These are phyloP conservation scores for Cairina moschata DNA, from an alignment of 2,113 vertebrate species.

Conservation along the genomic window DNA sequence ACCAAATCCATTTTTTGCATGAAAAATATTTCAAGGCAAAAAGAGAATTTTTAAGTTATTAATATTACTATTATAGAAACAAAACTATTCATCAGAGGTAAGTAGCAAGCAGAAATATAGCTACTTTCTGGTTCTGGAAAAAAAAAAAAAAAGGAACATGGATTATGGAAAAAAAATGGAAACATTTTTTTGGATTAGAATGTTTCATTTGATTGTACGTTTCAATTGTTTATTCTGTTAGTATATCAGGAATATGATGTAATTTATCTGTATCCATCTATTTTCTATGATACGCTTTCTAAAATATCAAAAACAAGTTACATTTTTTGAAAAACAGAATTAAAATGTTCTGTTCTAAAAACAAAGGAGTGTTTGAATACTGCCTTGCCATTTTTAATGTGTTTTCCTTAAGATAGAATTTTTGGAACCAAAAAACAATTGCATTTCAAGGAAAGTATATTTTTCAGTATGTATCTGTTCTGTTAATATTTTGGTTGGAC, in stretches of 20 bases:
- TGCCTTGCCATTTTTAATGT: background rate
- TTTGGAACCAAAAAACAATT: background rate
- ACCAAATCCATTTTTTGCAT: background rate
- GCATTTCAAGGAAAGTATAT: background rate
- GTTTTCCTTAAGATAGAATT: background rate
- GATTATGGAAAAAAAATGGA: too few species aligned
- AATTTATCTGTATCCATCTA: background rate
- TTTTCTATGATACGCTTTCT: background rate
- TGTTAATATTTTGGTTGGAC: background rate
- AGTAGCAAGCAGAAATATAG: background rate
- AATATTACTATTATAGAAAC: background rate
- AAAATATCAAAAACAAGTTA: background rate
- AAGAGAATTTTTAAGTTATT: background rate
- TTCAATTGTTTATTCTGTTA: background rate
- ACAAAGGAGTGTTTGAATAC: background rate
- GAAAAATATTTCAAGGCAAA: background rate
- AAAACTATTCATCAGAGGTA: background rate
- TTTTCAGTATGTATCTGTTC: background rate
- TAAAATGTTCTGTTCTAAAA: background rate
- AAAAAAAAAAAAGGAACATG: background rate
- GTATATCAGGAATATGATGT: accelerated
- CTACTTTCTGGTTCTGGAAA: background rate
- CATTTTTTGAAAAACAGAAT: background rate
- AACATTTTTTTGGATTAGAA: background rate
- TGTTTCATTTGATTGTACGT: background rate